Evolutionary conservation across 2,113 vertebrate genomes (phyloP), one percentile per base, ranked within the genome.

Genomic region (Dicrurus megarhynchus): DNA sequence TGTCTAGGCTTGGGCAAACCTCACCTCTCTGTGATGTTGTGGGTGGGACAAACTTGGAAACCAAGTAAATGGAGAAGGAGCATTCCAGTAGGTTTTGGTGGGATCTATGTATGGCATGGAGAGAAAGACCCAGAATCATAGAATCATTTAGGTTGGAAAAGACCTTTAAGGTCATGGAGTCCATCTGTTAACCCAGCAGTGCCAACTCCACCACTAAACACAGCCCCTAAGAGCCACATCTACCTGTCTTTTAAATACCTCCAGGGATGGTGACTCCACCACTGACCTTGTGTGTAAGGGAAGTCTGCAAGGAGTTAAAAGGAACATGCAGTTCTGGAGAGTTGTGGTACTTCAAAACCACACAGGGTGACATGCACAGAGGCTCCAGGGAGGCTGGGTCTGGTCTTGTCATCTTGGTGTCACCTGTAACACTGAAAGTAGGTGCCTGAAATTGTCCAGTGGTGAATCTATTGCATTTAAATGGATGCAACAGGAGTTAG

Each of bases 281-380:
- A 14, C 52, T 68, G 37, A 37, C 22, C 28, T 41, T 23, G 16
- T 69, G 20, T 12, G 9, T 60, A 22, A 78, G 65, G 33, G 18
- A 79, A 4, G 33, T 27, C 49, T 90, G 24, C n/a, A 37, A 74
- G 50, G 59, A 56, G 7, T 52, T 52, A 52, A 49, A 53, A 83
- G 70, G 41, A 88, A 6, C 15, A 1, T 44, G 39, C 21, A 16
- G 16, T 71, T 32, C 61, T 80, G 47, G 37, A 77, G 50, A 65
- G 75, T 39, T 75, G 32, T 35, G 39, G 6, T 75, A 5, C 49
- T 88, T 69, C n/a, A 44, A 1, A 90, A 64, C 39, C 20, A 28
- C 6, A 6, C 1, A 19, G 16, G 6, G 6, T 61, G 28, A 35
- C 21, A 3, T 27, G 7, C 15, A 5, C 64, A 6, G 6, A 2